Base-by-base conservation (phyloP, 1,140 invertebrate genomes). In the Drosophila cardini region DNA sequence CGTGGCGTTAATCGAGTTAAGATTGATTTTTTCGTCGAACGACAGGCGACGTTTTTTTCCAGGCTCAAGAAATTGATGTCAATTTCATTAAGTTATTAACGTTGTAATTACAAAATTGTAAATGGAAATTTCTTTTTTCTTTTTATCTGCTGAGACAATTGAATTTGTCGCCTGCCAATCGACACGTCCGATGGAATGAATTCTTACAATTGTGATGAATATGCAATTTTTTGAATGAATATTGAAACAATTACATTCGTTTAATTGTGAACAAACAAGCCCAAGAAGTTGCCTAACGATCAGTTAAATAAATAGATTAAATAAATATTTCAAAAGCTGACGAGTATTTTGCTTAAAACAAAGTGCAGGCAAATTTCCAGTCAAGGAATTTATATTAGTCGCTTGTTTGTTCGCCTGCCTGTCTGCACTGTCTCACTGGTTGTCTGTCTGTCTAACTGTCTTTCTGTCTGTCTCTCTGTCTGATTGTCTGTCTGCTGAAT, bases 31-130 rank as follows among this genome's bases (percentile, higher is more conserved):
- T 82, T 76, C 46, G 46, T 36, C 38, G 1, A 30, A 30, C 45
- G 34, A 18, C 46, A 53, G 42, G 60, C 52, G 64, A 64, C 50
- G n/a, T n/a, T n/a, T n/a, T 38, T 38, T 11, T 38, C 1, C 50
- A 36, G 64, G 46, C 50, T 26, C 73, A 42, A 80, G 72, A 79
- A 87, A 87, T 75, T 81, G 75, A 69, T 74, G 82, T 58, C 82
- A 86, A 85, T 86, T 79, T 67, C 82, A 83, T 85, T 85, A 86
- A 85, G 85, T 81, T 86, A 85, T 86, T 86, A 86, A 86, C 72
- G 73, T 87, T 87, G 86, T 81, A 86, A 86, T 86, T 86, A 60
- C 71, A 52, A 42, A 63, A 82, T 75, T 82, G 78, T 82, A 72
- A 86, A 87, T 87, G 83, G 78, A 85, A 55, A 81, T 76, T 85